Evolutionary conservation across 1,140 invertebrate genomes (phyloP).

Genomic region (Drosophila mayri): DNA sequence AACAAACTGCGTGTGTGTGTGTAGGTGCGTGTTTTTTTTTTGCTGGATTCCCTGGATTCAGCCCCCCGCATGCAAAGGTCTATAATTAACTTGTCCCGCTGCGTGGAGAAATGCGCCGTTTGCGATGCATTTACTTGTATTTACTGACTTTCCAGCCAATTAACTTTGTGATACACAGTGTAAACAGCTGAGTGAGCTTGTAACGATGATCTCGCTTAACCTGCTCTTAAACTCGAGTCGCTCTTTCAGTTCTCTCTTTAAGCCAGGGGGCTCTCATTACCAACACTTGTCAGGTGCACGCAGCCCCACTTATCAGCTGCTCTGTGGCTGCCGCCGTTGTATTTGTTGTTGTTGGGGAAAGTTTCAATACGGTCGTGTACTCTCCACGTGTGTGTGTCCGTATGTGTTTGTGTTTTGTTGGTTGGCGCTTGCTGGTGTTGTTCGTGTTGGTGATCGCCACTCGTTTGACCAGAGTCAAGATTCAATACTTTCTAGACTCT

Average conservation of each 20-base stretch:
- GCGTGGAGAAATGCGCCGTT: conserved; percentile 7
- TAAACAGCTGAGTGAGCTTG: conserved; percentile 57
- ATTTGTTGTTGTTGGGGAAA: conserved; percentile 72
- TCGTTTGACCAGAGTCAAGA: conserved; percentile 76
- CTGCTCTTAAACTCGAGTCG: conserved; percentile 29
- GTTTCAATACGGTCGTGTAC: conserved; percentile 51
- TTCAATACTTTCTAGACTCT: conserved; percentile 80
- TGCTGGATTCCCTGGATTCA: conserved; percentile 3
- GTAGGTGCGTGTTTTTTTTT: conserved; percentile 4
- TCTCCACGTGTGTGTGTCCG: conserved; percentile 18
- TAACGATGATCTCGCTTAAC: conserved; percentile 49
- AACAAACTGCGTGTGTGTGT: conserved; percentile 5
- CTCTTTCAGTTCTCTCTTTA: background rate
- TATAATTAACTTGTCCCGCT: conserved; percentile 59
- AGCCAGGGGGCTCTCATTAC: background rate
- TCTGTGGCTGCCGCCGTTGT: background rate
- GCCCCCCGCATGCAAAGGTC: conserved; percentile 36
- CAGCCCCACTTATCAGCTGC: conserved; percentile 61
- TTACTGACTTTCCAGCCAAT: conserved; percentile 26
- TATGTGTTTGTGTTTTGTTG: conserved; percentile 28
- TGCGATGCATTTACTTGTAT: conserved; percentile 12
- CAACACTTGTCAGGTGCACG: conserved; percentile 21
- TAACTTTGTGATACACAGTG: conserved; percentile 9
- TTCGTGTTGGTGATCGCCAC: conserved; percentile 44
- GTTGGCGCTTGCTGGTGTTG: background rate